Percentiles rank a stretch among this genome's conserved stretches.
Conservation (phyloP, 2,888 invertebrate genomes). For the Himalopsyche japonica region DNA sequence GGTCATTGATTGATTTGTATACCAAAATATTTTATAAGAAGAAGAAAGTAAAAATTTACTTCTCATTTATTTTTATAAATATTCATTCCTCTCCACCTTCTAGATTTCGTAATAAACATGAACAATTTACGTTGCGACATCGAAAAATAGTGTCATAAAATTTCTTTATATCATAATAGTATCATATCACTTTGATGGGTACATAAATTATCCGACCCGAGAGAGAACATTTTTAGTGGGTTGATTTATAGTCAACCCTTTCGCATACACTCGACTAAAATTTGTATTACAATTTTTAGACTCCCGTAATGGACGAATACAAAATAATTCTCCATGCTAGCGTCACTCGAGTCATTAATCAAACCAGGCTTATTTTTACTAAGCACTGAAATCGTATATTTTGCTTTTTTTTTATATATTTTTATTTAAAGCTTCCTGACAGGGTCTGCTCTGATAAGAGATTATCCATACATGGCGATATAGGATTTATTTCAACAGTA, state of each 20-base stretch:
- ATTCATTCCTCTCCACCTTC: too few species aligned
- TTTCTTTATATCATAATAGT: neutral
- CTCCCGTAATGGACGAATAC: neutral
- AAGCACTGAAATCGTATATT: neutral
- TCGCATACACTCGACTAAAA: neutral
- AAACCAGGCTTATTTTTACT: neutral
- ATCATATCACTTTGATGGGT: neutral
- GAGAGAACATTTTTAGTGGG: neutral
- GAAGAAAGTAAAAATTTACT: too few species aligned
- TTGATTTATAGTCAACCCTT: neutral
- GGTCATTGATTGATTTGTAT: too few species aligned
- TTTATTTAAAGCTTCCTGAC: neutral
- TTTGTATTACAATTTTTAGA: neutral
- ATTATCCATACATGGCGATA: too few species aligned
- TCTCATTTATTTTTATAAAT: too few species aligned
- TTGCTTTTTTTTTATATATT: neutral
- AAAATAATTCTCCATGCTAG: neutral
- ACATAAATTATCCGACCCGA: neutral
- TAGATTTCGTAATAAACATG: too few species aligned
- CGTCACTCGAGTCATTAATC: neutral
- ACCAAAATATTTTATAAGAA: too few species aligned
- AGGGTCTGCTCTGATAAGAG: too few species aligned
- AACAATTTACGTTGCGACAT: too few species aligned
- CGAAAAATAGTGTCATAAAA: neutral
- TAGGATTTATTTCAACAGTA: too few species aligned